Evolutionary conservation across 2,888 invertebrate genomes (phyloP), one percentile per base, ranked within the genome.

Genomic region (Limnephilus auricula): DNA sequence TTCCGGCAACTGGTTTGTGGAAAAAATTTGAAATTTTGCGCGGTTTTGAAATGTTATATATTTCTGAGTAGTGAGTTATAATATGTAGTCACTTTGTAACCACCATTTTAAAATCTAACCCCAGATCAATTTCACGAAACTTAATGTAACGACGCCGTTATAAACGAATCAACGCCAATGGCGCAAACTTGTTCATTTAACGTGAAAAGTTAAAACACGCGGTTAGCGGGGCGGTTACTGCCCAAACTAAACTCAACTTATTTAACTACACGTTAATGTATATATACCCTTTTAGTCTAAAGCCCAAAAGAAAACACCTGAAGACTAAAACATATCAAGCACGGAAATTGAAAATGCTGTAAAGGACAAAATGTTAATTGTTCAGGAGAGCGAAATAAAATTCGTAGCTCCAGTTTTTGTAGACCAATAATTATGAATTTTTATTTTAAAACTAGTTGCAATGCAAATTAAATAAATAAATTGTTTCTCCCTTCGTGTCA

Each of bases 91-190:
- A 30, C 13, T 80, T 80, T 37, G 10, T 83, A 37, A 40, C 18
- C 40, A 37, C 84, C 34, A 30, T n/a, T 37, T 37, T 18, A 84
- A 84, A 84, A 84, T 25, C 37, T 18, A 25, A 37, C 84, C 84
- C 37, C 37, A 25, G 84, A n/a, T 37, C 37, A 84, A 84, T 84
- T 84, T 84, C 84, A 37, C 84, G 40, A 37, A 84, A 40, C 40
- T 40, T 84, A 84, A 84, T 40, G 84, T 82, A 82, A 84, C 84
- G 84, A 82, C 50, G 50, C 50, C 50, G 90, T 90, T 91, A 86
- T 92, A 92, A 92, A 90, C 92, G 92, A 91, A 91, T 92, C 92
- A 92, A 92, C 92, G 89, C 92, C 90, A 80, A 89, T 83, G 91
- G 92, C 83, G 92, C 89, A 92, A 92, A 91, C 89, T 92, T 91